Evolutionary conservation across 2,888 invertebrate species (phyloP).

Genomic region (Hemithea aestivaria): DNA sequence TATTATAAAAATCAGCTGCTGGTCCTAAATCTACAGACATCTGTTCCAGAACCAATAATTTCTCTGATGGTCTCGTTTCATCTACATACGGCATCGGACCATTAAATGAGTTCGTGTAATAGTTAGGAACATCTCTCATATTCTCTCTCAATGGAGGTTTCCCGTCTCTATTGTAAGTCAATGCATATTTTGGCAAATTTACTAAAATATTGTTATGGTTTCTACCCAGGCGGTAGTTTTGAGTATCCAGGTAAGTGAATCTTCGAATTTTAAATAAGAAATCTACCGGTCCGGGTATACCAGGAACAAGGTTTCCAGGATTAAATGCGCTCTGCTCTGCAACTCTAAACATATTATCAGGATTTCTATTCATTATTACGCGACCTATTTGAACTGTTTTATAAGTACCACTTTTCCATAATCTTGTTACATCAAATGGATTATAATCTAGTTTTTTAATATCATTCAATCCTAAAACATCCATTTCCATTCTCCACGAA

Average conservation of each 20-base stretch:
- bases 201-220: conserved; percentile 93
- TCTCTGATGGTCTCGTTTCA: conserved; percentile 65
- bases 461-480: neutral
- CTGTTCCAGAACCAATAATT: conserved; percentile 8
- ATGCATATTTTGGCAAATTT: conserved; percentile 86
- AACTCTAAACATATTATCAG: neutral
- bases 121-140: conserved; percentile 91
- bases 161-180: conserved; percentile 92
- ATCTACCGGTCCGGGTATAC: neutral
- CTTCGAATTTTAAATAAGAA: neutral
- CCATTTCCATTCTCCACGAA: neutral
- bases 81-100: conserved; percentile 84
- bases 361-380: neutral
- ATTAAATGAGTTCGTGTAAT: conserved; percentile 93
- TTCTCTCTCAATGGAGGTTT: conserved; percentile 83
- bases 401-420: neutral
- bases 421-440: neutral
- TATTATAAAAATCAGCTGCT: conserved; percentile 84
- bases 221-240: conserved; percentile 75
- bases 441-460: neutral
- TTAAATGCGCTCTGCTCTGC: neutral
- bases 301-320: neutral
- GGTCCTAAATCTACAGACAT: conserved; percentile 59
- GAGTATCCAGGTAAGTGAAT: neutral
- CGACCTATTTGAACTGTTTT: neutral